Conservation (phyloP, 2,797 vertebrate genomes). For the Phoeniculus purpureus region DNA sequence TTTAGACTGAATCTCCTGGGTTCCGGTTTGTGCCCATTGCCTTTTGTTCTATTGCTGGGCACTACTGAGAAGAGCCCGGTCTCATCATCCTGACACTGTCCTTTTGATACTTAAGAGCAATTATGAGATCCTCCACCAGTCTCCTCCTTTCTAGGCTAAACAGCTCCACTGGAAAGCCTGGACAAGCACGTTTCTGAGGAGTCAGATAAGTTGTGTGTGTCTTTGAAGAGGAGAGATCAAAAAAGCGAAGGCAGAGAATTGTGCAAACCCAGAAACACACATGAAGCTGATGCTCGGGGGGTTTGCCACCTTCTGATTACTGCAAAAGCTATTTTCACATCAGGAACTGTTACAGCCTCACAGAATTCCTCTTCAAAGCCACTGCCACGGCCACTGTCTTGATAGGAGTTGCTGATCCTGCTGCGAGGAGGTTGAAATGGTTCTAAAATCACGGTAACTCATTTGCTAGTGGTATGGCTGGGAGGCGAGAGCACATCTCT, state of each 20-base stretch:
- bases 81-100: too few relatives aligned
- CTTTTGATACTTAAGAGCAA: too few relatives aligned
- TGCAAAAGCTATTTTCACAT: constrained; percentile 46
- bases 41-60: too few relatives aligned
- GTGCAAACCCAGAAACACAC: neutral
- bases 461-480: neutral
- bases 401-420: neutral
- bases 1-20: too few relatives aligned
- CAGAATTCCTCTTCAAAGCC: neutral
- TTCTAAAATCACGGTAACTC: neutral
- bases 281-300: neutral
- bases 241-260: neutral
- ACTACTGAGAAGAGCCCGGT: too few relatives aligned
- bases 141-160: too few relatives aligned
- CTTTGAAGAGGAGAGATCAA: neutral
- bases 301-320: neutral
- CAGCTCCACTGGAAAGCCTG: neutral
- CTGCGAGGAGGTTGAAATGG: neutral
- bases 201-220: neutral
- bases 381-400: neutral
- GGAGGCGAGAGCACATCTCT: neutral
- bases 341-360: neutral
- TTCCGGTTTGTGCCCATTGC: too few relatives aligned
- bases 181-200: neutral
- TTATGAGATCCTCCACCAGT: too few relatives aligned